phyloP scores from a whole-genome alignment of 2,113 vertebrate genomes.

The Euleptes europaea region DNA sequence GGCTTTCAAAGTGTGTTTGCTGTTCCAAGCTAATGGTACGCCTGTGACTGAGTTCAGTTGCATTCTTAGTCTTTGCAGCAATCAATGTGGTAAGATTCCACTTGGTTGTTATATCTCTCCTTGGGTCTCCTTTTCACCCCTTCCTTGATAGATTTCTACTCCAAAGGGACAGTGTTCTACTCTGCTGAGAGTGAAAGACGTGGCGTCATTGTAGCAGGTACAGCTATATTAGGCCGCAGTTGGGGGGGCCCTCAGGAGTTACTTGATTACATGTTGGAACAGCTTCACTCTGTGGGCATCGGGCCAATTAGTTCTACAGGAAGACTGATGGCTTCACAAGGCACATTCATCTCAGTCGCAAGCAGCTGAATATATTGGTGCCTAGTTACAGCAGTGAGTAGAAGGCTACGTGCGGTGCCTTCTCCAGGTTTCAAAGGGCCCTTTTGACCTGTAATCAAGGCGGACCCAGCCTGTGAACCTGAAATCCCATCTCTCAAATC shows the following conservation, averaged over 20 bases:
- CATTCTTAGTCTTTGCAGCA: constrained; percentile 58
- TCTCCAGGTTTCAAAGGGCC: constrained; percentile 42
- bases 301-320: constrained; percentile 59
- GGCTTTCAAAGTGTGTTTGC: background rate
- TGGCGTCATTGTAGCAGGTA: constrained; percentile 48
- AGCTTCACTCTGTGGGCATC: constrained; percentile 66
- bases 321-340: constrained; percentile 61
- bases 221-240: constrained; percentile 51
- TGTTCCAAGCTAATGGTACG: background rate
- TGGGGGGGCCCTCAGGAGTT: constrained; percentile 59
- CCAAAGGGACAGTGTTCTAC: constrained; percentile 64
- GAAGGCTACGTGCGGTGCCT: background rate
- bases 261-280: constrained; percentile 66
- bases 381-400: background rate
- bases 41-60: constrained; percentile 37
- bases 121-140: constrained; percentile 23
- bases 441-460: constrained; percentile 16
- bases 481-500: constrained; percentile 18
- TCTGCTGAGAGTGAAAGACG: constrained; percentile 63
- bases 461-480: background rate
- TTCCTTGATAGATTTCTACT: constrained; percentile 45
- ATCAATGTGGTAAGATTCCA: constrained; percentile 47
- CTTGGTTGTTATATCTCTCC: constrained; percentile 35
- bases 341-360: constrained; percentile 47
- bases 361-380: constrained; percentile 34